Base-by-base conservation (phyloP, 2,797 vertebrate species). In the Aplochiton taeniatus region DNA sequence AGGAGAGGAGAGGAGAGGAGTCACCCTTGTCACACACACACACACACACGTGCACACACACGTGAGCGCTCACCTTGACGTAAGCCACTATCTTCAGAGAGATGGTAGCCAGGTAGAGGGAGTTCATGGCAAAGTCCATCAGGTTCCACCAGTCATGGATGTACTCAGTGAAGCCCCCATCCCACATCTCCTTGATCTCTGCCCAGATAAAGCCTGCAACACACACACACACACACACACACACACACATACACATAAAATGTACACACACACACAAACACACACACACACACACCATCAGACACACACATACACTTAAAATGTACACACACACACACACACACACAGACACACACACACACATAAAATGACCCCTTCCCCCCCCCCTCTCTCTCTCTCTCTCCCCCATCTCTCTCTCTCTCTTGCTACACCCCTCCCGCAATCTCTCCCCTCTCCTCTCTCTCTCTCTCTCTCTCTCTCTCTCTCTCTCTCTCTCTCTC, bases 71-170 rank as follows among this genome's bases (percentile, higher is more conserved):
- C 90, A 98, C 97, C 95, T 98, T 98, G 10, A 97, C 91, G 10
- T 97, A 98, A 41, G 97, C 97, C 75, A 98, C 97, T 44, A 98
- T 97, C 92, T 98, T 98, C 81, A 98, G 92, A 4, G 96, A 98
- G 76, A 98, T 98, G 12, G 96, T 98, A 83, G 97, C 97, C 85
- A 98, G 89, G 82, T 98, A 98, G 63, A 98, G 95, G 0, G 97
- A 98, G 86, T 98, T 98, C 96, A 98, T 98, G 73, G 96, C 97
- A 77, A 98, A 98, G 90, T 98, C 96, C 96, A 98, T 98, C 81
- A 98, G 90, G 82, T 98, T 98, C 96, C 97, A 98, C 97, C 96
- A 98, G 83, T 98, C 96, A 0, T 98, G 97, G 14, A 98, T 92
- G 0, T 98, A 98, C 80, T 98, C 96, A 9, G 93, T 97, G 87